Evolutionary conservation across 1,140 invertebrate genomes (phyloP), one percentile per base, ranked within the genome.

Genomic region (Papilio polytes): DNA sequence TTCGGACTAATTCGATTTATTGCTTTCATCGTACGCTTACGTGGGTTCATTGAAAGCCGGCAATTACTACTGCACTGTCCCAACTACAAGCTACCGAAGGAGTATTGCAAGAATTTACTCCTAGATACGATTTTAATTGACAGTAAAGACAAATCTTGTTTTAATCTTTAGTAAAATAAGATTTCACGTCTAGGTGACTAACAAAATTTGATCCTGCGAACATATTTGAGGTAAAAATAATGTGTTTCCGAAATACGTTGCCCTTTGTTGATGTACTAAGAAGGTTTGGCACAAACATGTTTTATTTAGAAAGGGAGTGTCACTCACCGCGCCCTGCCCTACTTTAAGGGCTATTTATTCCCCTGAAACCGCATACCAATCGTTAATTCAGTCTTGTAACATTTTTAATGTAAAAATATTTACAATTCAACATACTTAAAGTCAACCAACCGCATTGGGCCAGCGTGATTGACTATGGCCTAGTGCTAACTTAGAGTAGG

Each of bases 1-100:
- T 84, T 82, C 80, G 74, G 78, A 76, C 70, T 85, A 80, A 85
- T 85, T 80, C 72, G 81, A 85, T 74, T 74, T 46, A 46, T 74
- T 74, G 72, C 72, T 74, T 74, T 74, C 72, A 74, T 74, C 44
- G 72, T 46, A 74, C 15, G 72, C 41, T 74, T 74, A 74, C 72
- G 41, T 36, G 22, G 63, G 63, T 70, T 31, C 22, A 70, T 31
- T 70, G 13, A 36, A 31, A 31, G 63, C 26, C 59, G 20, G 59
- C 13, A 36, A 70, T 70, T 70, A 70, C 59, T 63, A 63, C 63
- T 12, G 63, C 26, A 13, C 26, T 70, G 63, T 70, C 22, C 22
- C 26, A 36, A 70, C 13, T 70, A 70, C 63, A 36, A 31, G 13
- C 63, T 31, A 36, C 63, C 15, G 22, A 15, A 2, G 59, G 12